Evolutionary conservation across 2,888 invertebrate genomes (phyloP).

Genomic region (Boloria euphrosyne): DNA sequence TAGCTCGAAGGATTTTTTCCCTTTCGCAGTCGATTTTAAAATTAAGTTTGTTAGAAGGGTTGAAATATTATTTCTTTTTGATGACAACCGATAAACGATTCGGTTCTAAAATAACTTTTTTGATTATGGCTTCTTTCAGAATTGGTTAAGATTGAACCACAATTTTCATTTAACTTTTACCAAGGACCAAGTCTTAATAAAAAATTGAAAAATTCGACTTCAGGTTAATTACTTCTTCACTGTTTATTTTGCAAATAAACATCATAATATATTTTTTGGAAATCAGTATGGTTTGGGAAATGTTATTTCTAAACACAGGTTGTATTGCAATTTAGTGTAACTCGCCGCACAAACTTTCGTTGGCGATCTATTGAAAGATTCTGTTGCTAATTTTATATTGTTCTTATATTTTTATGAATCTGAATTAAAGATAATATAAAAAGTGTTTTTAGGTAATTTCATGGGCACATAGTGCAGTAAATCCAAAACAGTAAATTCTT

Average conservation of each 20-base stretch:
- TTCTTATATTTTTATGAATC: too few species aligned
- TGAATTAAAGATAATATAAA: background rate
- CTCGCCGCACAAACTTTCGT: too few species aligned
- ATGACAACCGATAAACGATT: constrained; percentile 79
- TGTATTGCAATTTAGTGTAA: too few species aligned
- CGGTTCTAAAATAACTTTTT: constrained; percentile 59
- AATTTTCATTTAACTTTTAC: constrained; percentile 53
- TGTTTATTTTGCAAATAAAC: too few species aligned
- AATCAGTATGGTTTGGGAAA: too few species aligned
- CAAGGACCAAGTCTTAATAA: background rate
- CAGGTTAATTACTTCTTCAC: too few species aligned
- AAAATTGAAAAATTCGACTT: background rate
- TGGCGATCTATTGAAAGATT: too few species aligned
- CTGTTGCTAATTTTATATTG: too few species aligned
- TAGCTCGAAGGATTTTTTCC: constrained; percentile 38
- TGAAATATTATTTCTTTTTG: constrained; percentile 74
- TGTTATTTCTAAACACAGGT: too few species aligned
- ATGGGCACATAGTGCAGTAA: constrained; percentile 45
- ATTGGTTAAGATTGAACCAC: constrained; percentile 60
- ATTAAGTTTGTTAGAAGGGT: constrained; percentile 74
- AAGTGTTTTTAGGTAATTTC: constrained; percentile 16
- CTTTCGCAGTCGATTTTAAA: constrained; percentile 59
- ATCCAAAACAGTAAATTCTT: constrained; percentile 72
- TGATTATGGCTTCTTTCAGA: constrained; percentile 54
- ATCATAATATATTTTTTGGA: too few species aligned